Evolutionary conservation across 23 tunicate genomes (phyloP), one percentile per base, ranked within the genome.

Genomic region (Styela plicata): DNA sequence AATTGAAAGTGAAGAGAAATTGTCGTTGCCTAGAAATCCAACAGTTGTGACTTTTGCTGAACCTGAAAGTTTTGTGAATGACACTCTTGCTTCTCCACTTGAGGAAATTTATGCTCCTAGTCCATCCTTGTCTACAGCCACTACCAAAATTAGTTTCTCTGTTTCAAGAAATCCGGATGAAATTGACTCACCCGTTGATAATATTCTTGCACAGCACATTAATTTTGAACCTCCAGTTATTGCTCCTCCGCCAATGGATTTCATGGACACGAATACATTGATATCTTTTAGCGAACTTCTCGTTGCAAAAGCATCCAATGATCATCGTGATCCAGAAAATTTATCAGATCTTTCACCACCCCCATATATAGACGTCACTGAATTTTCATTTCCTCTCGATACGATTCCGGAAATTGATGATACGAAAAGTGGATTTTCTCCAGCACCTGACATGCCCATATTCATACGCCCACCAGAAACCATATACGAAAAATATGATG

Each of bases 271-370:
- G 2, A 73, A 77, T 2, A 52, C 63, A 3, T 28, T 86, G 61
- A 86, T 86, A 33, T 86, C 89, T 25, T 79, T 35, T 64, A 79
- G 84, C 28, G 89, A 86, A 73, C 25, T 71, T 3, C 71, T 86
- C 7, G 82, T 86, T 74, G 80, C 76, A 13, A 77, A 57, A 63
- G 81, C 83, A 10, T 21, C 66, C 7, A 76, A 44, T 69, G 81
- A 76, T 57, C 64, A 53, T 44, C 52, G 81, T 32, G 53, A 36
- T 27, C 81, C 81, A 24, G 66, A 52, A 44, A 76, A 76, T 44
- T 26, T 44, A n/a, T 26, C 27, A n/a, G 37, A 25, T 18, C 17
- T 53, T 76, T 69, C 66, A 1, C 1, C 31, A 24, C 81, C 81
- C 18, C 33, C 21, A 21, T 27, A 53, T n/a, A 16, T 3, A 18